phyloP scores from a whole-genome alignment of 2,888 invertebrate species.

The Parnassius apollo region DNA sequence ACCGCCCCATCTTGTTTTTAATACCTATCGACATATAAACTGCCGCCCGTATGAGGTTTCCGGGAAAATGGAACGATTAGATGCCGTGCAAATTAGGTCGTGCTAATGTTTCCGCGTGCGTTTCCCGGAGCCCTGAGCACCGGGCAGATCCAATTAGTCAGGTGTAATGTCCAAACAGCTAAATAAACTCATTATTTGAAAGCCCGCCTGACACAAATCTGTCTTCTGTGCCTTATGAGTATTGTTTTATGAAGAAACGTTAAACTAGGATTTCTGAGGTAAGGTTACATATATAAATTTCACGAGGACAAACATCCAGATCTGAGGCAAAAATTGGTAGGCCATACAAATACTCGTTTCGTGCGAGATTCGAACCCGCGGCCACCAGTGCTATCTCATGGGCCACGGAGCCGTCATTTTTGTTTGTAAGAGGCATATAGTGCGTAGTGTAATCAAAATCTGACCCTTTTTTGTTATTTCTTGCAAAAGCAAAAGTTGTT shows the following conservation, averaged over 20 bases:
- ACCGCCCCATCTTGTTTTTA: conserved; percentile 52
- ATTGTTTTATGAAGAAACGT: not conserved
- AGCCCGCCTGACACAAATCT: not conserved
- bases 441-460: too few species aligned
- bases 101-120: conserved; percentile 50
- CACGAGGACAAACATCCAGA: too few species aligned
- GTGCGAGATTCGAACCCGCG: too few species aligned
- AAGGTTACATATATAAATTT: too few species aligned
- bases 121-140: conserved; percentile 21
- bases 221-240: not conserved
- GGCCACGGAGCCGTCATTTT: too few species aligned
- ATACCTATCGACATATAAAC: conserved; percentile 63
- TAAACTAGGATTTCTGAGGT: too few species aligned
- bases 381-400: too few species aligned
- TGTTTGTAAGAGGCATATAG: too few species aligned
- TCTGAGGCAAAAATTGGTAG: too few species aligned
- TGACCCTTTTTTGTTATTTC: too few species aligned
- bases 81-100: conserved; percentile 63
- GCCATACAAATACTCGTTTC: too few species aligned
- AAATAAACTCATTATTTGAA: not conserved
- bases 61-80: conserved; percentile 71
- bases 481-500: too few species aligned
- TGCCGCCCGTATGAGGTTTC: conserved; percentile 53
- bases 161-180: conserved; percentile 8
- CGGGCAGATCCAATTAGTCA: conserved; percentile 4